Evolutionary conservation across 1,140 invertebrate species (phyloP), one percentile per base, ranked within the genome.

Genomic region (Scylla paramamosain): DNA sequence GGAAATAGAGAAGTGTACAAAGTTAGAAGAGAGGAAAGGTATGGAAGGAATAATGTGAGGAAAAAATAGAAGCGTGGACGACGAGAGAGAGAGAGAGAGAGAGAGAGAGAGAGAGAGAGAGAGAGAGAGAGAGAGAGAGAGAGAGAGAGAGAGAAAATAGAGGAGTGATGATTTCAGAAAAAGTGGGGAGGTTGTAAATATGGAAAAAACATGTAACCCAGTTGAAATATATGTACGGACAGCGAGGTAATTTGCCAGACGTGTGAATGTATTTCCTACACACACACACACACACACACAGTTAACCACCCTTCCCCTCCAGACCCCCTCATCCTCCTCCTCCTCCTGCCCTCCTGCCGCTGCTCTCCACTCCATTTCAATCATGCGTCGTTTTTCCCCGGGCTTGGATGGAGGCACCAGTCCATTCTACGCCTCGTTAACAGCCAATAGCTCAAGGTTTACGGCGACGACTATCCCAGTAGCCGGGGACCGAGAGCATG

Each of bases 401-500:
- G 25, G 67, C 20, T 0, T n/a, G 25, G 67, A n/a, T n/a, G 20
- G 67, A n/a, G 67, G 67, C 67, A 77, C 0, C 67, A 77, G 67
- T 77, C 67, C 67, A 77, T 77, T 77, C 67, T n/a, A 7, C 67
- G 25, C 20, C 67, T 77, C 67, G 67, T 77, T 77, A 77, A 77
- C 67, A 77, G 67, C 67, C 67, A 77, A 77, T 77, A 77, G 67
- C 67, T 77, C 67, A 77, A 77, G 67, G 67, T 77, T 77, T 77
- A 77, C 67, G 67, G 67, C 20, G 20, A n/a, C 20, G 25, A 77
- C 20, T 77, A 25, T 77, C 67, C 25, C 4, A 20, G 25, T n/a
- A n/a, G 52, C 52, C 67, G 67, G 67, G 67, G 67, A n/a, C 12
- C 12, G 20, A 77, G 25, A 77, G 67, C 67, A 77, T 77, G 25